phyloP scores from a whole-genome alignment of 35 echinoderm and acorn worm genomes.

The Lytechinus variegatus region DNA sequence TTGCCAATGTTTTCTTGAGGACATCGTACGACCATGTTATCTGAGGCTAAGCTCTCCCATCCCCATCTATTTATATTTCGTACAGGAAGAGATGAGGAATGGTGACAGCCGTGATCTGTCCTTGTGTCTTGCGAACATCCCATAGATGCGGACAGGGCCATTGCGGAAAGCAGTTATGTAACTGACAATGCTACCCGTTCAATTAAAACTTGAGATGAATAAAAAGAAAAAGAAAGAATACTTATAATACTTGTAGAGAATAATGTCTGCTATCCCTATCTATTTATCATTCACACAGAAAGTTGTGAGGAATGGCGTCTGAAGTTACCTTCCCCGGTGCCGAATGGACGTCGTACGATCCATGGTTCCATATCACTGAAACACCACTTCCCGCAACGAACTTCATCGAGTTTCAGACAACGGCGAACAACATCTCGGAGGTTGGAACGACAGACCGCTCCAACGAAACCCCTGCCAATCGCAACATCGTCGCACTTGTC shows the following conservation, averaged over 20 bases:
- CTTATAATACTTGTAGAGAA: too few species aligned
- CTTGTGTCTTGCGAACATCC: too few species aligned
- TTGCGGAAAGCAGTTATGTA: too few species aligned
- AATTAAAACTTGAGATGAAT: too few species aligned
- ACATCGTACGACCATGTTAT: too few species aligned
- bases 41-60: background rate
- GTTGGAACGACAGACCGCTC: background rate
- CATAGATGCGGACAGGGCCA: too few species aligned
- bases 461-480: background rate
- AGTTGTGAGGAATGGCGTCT: background rate
- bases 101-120: too few species aligned
- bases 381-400: background rate
- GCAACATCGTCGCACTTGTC: background rate
- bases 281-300: too few species aligned
- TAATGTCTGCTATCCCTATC: too few species aligned
- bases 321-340: background rate
- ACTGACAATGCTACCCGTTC: too few species aligned
- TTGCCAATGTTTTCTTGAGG: too few species aligned
- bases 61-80: background rate
- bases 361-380: background rate
- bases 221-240: too few species aligned
- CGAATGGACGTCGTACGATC: background rate
- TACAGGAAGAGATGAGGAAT: background rate
- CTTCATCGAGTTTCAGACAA: background rate
- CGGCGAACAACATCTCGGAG: background rate